phyloP scores from a whole-genome alignment of 2,797 vertebrate species.

The Syndactyla subalaris region DNA sequence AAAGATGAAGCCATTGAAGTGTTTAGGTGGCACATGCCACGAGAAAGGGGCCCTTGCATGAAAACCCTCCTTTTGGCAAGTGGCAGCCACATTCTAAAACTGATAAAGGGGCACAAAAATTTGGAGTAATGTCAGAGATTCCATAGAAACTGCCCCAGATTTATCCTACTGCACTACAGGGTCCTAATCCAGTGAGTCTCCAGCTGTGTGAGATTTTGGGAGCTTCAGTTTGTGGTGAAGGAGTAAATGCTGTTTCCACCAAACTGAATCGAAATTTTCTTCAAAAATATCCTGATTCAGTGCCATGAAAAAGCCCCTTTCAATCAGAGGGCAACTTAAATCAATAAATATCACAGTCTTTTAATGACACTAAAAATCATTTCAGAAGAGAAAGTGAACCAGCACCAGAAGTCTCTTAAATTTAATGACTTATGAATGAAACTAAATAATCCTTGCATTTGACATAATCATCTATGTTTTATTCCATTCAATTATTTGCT shows the following conservation, averaged over 20 bases:
- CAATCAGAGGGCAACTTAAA: neutral
- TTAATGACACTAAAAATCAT: neutral
- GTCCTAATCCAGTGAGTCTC: neutral
- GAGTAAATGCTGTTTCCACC: neutral
- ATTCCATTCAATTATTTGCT: constrained; percentile 66
- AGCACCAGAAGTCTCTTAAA: constrained; percentile 15
- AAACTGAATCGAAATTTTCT: neutral
- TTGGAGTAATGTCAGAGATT: too few relatives aligned
- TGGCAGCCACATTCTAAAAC: too few relatives aligned
- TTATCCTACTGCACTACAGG: too few relatives aligned
- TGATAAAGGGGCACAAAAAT: too few relatives aligned
- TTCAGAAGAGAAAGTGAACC: neutral
- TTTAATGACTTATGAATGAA: constrained; percentile 54
- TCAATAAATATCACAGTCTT: neutral
- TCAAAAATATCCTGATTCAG: neutral
- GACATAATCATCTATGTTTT: constrained; percentile 24
- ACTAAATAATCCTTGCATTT: constrained; percentile 44
- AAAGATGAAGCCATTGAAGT: too few relatives aligned
- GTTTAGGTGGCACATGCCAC: too few relatives aligned
- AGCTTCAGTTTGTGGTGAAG: neutral
- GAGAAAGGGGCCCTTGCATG: too few relatives aligned
- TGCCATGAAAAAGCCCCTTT: neutral
- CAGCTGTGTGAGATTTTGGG: neutral
- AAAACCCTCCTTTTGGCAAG: too few relatives aligned
- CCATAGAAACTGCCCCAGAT: too few relatives aligned